A percentile compares a stretch with the other conserved stretches of the same genome.
Conservation (phyloP, 2,797 vertebrate species). For the Neosilurus hyrtlii region DNA sequence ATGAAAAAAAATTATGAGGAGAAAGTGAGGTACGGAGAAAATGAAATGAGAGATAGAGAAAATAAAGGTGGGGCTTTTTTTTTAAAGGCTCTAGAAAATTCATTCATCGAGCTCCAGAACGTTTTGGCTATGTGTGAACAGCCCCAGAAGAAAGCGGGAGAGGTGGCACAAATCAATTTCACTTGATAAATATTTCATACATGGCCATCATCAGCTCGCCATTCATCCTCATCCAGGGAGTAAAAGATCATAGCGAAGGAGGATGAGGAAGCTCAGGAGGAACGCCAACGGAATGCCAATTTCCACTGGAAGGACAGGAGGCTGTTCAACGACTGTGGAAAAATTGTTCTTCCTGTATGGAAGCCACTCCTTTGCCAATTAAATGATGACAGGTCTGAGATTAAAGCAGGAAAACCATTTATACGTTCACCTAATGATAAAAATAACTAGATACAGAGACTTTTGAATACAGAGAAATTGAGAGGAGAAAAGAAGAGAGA, state of each 20-base stretch:
- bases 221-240: not conserved
- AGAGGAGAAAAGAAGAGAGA: not conserved
- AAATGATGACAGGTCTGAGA: not conserved
- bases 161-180: conserved; percentile 53
- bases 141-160: conserved; percentile 55
- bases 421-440: not conserved
- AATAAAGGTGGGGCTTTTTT: conserved; percentile 7
- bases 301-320: not conserved
- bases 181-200: conserved; percentile 53
- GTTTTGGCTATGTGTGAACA: conserved; percentile 29
- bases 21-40: conserved; percentile 9
- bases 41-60: conserved; percentile 35
- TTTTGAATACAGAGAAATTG: too few relatives aligned
- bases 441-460: not conserved
- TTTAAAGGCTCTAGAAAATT: conserved; percentile 31
- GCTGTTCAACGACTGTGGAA: not conserved
- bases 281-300: not conserved
- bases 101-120: conserved; percentile 36
- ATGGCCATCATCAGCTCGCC: conserved; percentile 8
- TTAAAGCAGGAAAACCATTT: not conserved
- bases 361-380: not conserved
- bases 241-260: not conserved
- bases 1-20: too few relatives aligned
- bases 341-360: not conserved
- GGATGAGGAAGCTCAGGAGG: not conserved